Evolutionary conservation across 1,140 invertebrate genomes (phyloP).

Genomic region (Gonatopus flavifemur): DNA sequence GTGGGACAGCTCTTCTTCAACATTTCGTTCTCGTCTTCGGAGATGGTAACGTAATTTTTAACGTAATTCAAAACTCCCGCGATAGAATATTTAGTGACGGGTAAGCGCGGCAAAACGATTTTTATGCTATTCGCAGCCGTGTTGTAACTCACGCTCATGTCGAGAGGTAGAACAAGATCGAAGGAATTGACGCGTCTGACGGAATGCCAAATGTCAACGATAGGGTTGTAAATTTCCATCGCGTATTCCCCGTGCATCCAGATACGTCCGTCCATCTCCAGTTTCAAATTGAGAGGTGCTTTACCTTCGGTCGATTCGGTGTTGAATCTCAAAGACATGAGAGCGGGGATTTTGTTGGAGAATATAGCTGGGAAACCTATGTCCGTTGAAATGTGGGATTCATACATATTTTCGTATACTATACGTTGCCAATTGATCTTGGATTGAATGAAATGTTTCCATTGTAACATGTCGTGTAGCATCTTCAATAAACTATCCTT

Average conservation of each 20-base stretch:
- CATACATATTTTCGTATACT: conserved; percentile 28
- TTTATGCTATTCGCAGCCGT: conserved; percentile 31
- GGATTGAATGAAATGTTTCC: background rate
- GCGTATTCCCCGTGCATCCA: conserved; percentile 40
- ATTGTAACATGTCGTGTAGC: background rate
- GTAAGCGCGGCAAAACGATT: conserved; percentile 35
- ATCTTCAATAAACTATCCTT: conserved; percentile 11
- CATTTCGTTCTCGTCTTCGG: conserved; percentile 32
- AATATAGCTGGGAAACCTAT: conserved; percentile 50
- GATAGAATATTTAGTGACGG: conserved; percentile 31
- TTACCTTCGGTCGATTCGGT: background rate
- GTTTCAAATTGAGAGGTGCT: conserved; percentile 1
- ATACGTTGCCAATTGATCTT: conserved; percentile 19
- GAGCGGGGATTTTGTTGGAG: conserved; percentile 33
- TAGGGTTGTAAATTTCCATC: conserved; percentile 49
- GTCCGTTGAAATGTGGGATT: conserved; percentile 46
- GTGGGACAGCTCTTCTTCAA: conserved; percentile 38
- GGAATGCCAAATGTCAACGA: conserved; percentile 45
- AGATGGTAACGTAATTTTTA: conserved; percentile 38
- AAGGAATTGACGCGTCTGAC: conserved; percentile 32
- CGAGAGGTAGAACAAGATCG: conserved; percentile 38
- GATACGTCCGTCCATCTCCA: conserved; percentile 24
- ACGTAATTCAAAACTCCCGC: conserved; percentile 32
- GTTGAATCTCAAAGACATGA: conserved; percentile 28
- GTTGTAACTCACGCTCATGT: conserved; percentile 36